A percentile compares a stretch with the other conserved stretches of the same genome.
Evolutionary conservation across 2,888 invertebrate species (phyloP).

Genomic region (Maniola hyperantus): DNA sequence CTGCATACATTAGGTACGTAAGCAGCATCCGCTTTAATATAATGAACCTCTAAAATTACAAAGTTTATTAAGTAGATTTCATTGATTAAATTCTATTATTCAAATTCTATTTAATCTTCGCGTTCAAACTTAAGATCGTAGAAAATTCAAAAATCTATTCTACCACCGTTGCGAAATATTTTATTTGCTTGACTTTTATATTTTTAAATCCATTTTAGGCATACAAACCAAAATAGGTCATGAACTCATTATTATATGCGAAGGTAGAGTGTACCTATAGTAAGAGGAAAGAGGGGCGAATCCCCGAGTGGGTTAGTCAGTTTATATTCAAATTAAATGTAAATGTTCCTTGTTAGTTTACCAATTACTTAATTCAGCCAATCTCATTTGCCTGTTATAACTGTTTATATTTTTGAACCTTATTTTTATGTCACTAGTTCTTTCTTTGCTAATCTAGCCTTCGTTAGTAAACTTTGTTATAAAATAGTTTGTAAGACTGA

Average conservation of each 20-base stretch:
- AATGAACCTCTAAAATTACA: too few species aligned
- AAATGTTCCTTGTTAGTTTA: conserved; percentile 12
- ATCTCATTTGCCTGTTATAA: not conserved
- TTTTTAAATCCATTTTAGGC: not conserved
- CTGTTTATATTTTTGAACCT: not conserved
- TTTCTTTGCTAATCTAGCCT: not conserved
- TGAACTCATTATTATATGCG: not conserved
- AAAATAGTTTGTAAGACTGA: conserved; percentile 38
- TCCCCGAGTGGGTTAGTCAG: not conserved
- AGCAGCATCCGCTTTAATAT: not conserved
- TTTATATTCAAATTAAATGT: conserved; percentile 8
- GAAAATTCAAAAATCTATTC: too few species aligned
- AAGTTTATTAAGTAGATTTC: too few species aligned
- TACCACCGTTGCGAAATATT: too few species aligned
- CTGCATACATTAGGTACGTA: too few species aligned
- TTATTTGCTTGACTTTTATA: too few species aligned
- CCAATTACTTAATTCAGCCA: not conserved
- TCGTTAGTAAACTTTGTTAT: not conserved
- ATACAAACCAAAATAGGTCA: not conserved
- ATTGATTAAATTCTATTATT: too few species aligned
- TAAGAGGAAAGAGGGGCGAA: conserved; percentile 8
- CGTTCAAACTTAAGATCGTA: too few species aligned
- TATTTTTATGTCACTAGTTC: not conserved
- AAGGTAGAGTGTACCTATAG: not conserved
- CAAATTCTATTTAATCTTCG: too few species aligned